Conservation (phyloP, 2,797 vertebrate genomes). For the Sorex maritimensis region DNA sequence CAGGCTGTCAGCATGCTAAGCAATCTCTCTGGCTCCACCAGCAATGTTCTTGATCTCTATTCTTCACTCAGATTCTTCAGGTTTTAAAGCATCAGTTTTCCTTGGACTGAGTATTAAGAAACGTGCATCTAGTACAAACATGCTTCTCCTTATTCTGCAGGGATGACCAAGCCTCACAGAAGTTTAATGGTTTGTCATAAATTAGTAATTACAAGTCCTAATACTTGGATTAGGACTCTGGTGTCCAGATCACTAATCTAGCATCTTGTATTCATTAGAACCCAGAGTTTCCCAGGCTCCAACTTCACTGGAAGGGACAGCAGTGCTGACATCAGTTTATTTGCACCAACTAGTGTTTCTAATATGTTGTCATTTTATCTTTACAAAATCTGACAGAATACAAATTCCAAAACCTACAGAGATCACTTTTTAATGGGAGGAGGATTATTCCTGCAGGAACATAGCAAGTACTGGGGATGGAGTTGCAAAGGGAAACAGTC, state of each 20-base stretch:
- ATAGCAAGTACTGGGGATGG: constrained; percentile 41
- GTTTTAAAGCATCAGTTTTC: constrained; percentile 32
- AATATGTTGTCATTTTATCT: constrained; percentile 80
- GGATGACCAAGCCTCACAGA: constrained; percentile 26
- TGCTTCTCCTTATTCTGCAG: constrained; percentile 32
- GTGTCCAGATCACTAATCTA: constrained; percentile 13
- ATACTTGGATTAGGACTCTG: not conserved
- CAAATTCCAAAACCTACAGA: constrained; percentile 80
- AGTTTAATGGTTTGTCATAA: constrained; percentile 11
- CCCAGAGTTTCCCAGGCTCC: not conserved
- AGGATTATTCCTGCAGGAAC: constrained; percentile 84
- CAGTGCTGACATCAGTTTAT: constrained; percentile 14
- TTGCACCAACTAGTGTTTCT: constrained; percentile 73
- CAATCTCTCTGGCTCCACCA: no score
- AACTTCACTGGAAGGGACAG: constrained; percentile 39
- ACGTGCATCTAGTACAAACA: not conserved
- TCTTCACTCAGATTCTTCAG: constrained; percentile 21
- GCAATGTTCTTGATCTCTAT: not conserved
- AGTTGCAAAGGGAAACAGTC: constrained; percentile 38
- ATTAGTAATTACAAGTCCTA: not conserved
- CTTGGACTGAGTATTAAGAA: constrained; percentile 54
- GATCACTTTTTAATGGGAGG: constrained; percentile 78
- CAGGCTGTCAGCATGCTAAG: no score
- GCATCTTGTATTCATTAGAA: not conserved
- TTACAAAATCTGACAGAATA: constrained; percentile 78